These are phyloP conservation scores for Oreochromis tanganicae DNA, from an alignment of 2,113 vertebrate genomes.

Conservation along the genomic window DNA sequence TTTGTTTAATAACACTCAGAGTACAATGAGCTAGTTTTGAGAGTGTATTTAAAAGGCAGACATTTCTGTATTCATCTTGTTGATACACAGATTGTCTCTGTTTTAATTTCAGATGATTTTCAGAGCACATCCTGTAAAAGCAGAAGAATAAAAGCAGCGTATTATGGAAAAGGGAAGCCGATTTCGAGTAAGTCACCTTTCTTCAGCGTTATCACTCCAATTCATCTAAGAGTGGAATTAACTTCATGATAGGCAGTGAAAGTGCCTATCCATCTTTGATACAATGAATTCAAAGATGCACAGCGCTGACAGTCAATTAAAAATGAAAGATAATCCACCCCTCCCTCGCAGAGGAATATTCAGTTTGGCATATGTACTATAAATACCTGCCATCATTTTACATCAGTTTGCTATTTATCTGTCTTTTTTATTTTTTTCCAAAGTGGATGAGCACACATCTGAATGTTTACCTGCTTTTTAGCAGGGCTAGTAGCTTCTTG, in stretches of 20 bases:
- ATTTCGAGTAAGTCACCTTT: conserved; percentile 64
- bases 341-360: conserved; percentile 64
- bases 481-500: conserved; percentile 27
- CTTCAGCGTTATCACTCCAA: conserved; percentile 63
- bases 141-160: conserved; percentile 33
- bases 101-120: conserved; percentile 8
- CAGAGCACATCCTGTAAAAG: conserved; percentile 6
- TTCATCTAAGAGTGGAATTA: conserved; percentile 71
- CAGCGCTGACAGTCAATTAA: conserved; percentile 76
- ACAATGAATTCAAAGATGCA: conserved; percentile 66
- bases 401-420: conserved; percentile 63
- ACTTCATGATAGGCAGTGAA: conserved; percentile 74
- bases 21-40: neutral
- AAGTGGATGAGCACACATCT: conserved; percentile 53
- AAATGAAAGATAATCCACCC: conserved; percentile 73
- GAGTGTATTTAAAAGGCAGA: neutral
- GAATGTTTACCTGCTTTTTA: conserved; percentile 70
- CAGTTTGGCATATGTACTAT: conserved; percentile 62
- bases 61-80: neutral
- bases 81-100: neutral
- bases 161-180: conserved; percentile 38
- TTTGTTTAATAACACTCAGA: neutral
- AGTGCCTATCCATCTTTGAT: conserved; percentile 65
- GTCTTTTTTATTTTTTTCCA: conserved; percentile 30
- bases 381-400: conserved; percentile 67